Evolutionary conservation across 2,888 invertebrate species (phyloP), one percentile per base, ranked within the genome.

Genomic region (Agrilus mali): DNA sequence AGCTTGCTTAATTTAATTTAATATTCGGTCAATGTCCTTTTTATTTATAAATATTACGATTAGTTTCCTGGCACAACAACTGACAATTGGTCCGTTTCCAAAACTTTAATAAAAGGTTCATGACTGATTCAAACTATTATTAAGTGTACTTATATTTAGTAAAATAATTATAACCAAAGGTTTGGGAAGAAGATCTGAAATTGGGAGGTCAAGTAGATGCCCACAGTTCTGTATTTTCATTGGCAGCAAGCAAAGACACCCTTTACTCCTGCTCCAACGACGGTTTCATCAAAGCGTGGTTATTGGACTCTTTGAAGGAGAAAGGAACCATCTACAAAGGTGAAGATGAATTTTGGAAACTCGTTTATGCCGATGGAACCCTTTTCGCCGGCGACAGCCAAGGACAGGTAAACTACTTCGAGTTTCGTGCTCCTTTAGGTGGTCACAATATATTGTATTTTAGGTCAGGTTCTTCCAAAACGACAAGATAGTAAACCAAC

Each of bases 381-480:
- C 31, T 46, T 8, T 45, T 40, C 33, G 39, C 42, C 2, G 33
- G 36, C 1, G 45, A 45, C 40, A 42, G 42, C 33, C 35, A 42
- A 31, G 45, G 45, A 22, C 39, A 42, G 13, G 42, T 36, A 44
- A 33, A 38, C 10, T 7, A 27, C 20, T 6, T 20, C 5, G 20
- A 5, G 20, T 10, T 10, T 10, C 27, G n/a, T 32, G 33, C 22
- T 17, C 7, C 22, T 36, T 12, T 10, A n/a, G 7, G 17, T 10
- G 3, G 12, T 20, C 5, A 15, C 12, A n/a, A 36, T 20, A 33
- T 33, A 7, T 41, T 42, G n/a, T 48, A 43, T 58, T 57, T 36
- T 53, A 79, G 78, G 68, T 80, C 10, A 61, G 65, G 38, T 64
- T 78, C 15, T 78, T 70, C 58, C 69, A 75, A 59, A 67, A 76